A percentile compares a stretch with the other conserved stretches of the same genome.
Conservation (phyloP, 2,113 vertebrate genomes). For the Hippoglossus stenolepis region DNA sequence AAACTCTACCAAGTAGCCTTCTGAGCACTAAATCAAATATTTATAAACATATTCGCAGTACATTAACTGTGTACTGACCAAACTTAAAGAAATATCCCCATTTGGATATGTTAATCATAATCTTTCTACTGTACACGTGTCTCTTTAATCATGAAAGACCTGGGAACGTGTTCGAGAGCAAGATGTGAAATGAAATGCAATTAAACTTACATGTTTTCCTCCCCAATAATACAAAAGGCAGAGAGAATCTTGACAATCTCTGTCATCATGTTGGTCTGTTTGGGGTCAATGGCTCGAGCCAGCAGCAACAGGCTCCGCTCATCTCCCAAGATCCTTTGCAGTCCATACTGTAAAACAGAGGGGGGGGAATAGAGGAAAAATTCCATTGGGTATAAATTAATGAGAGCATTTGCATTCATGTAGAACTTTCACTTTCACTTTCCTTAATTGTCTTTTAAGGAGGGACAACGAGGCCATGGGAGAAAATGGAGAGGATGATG, state of each 20-base stretch:
- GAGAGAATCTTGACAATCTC: conserved; percentile 98
- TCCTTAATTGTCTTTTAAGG: conserved; percentile 70
- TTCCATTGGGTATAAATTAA: conserved; percentile 64
- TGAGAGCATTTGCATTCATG: conserved; percentile 66
- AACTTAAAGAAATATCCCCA: no score
- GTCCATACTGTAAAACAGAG: conserved; percentile 86
- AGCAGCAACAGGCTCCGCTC: conserved; percentile 92
- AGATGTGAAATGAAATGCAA: background rate
- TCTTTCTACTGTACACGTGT: no score
- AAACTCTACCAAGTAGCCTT: no score
- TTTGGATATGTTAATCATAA: no score
- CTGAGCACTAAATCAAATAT: no score
- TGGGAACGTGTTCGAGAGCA: background rate
- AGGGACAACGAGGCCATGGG: conserved; percentile 73
- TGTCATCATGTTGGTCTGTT: conserved; percentile 96
- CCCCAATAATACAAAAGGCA: conserved; percentile 94
- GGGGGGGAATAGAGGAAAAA: conserved; percentile 16
- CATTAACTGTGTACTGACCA: no score
- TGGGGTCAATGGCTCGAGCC: conserved; percentile 94
- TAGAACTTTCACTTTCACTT: conserved; percentile 49
- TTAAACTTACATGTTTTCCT: conserved; percentile 92
- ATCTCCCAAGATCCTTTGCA: conserved; percentile 94
- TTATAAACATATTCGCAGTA: no score
- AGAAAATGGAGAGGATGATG: conserved; percentile 73
- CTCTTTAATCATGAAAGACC: background rate